Evolutionary conservation across 1,140 invertebrate species (phyloP).

Genomic region (Drosophila trapezifrons): DNA sequence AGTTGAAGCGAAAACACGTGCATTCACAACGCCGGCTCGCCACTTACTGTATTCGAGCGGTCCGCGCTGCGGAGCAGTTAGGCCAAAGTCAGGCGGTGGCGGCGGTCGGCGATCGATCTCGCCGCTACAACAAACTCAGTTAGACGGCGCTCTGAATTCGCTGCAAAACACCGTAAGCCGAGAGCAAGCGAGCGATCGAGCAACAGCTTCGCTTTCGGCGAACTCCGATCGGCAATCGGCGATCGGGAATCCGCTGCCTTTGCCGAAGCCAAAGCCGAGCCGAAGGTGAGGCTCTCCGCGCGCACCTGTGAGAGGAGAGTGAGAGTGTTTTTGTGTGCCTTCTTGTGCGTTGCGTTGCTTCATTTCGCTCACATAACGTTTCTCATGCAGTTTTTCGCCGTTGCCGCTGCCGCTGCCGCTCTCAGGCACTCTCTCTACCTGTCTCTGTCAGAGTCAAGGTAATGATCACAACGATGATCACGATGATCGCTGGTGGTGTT

Average conservation of each 20-base stretch:
- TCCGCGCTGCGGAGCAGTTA: constrained; percentile 78
- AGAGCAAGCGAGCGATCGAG: constrained; percentile 17
- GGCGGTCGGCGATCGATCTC: constrained; percentile 34
- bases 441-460: constrained; percentile 81
- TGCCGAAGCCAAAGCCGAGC: not conserved
- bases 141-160: constrained; percentile 54
- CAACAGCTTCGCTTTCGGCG: constrained; percentile 68
- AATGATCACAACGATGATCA: constrained; percentile 57
- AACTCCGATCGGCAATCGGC: constrained; percentile 26
- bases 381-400: constrained; percentile 78
- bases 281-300: constrained; percentile 15
- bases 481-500: constrained; percentile 41
- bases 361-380: constrained; percentile 80
- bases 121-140: constrained; percentile 75
- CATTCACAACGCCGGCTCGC: constrained; percentile 84
- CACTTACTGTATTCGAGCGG: constrained; percentile 84
- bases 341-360: constrained; percentile 60
- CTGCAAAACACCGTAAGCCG: constrained; percentile 80
- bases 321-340: constrained; percentile 69
- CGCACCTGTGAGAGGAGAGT: constrained; percentile 70
- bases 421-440: constrained; percentile 26
- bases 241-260: no score
- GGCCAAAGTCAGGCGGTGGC: constrained; percentile 72
- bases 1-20: constrained; percentile 80
- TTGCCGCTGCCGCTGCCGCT: constrained; percentile 20